Evolutionary conservation across 2,797 vertebrate species (phyloP).

Genomic region (Chaetophractus vellerosus): DNA sequence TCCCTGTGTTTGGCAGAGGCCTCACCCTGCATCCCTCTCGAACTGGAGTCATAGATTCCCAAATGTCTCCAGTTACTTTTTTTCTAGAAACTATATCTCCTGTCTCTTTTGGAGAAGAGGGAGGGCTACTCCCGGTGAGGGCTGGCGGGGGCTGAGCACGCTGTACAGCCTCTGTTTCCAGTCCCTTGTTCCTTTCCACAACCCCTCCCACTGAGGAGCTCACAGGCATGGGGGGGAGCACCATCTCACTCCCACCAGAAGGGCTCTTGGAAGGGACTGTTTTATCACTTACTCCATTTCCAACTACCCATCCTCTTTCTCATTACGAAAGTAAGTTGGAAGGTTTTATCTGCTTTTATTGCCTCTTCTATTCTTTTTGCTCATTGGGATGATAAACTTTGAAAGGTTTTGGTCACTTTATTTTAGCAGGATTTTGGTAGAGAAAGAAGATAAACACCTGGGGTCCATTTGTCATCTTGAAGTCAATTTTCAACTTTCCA

Average conservation of each 20-base stretch:
- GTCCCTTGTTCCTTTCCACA: fast-evolving
- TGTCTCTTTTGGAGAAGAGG: not conserved
- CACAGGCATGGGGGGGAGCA: too few species aligned
- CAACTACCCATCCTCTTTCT: not conserved
- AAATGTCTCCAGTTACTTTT: not conserved
- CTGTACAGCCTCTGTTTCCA: not conserved
- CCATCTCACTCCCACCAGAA: fast-evolving
- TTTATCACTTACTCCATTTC: not conserved
- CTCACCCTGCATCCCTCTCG: not conserved
- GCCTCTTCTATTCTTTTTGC: not conserved
- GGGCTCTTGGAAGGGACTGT: not conserved
- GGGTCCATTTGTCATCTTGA: not conserved
- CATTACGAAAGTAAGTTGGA: not conserved
- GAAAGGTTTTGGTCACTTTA: not conserved
- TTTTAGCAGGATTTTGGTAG: not conserved
- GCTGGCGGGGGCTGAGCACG: fast-evolving
- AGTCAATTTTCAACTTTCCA: not conserved
- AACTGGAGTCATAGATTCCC: not conserved
- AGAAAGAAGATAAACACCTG: not conserved
- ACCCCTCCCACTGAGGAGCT: not conserved
- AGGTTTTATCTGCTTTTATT: not conserved
- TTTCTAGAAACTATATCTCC: not conserved
- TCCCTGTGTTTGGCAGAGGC: not conserved
- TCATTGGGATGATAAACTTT: not conserved
- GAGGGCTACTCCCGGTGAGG: not conserved